phyloP scores from a whole-genome alignment of 2,888 invertebrate species.

The Endomychus coccineus region DNA sequence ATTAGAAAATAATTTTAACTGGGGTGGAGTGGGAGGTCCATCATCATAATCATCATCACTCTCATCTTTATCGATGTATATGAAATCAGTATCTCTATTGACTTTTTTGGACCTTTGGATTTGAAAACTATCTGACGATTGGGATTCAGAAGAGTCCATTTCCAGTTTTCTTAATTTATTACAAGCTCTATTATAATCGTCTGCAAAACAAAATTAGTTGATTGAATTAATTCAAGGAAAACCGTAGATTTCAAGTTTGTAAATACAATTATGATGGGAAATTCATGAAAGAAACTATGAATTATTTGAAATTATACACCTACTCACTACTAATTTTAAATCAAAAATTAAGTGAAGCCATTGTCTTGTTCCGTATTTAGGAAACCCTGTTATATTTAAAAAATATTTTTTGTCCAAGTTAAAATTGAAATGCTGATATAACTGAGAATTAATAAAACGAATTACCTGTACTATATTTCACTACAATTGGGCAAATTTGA shows the following conservation, averaged over 20 bases:
- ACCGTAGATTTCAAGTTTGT: no score
- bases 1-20: not conserved
- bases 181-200: not conserved
- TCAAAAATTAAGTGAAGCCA: no score
- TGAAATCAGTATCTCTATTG: not conserved
- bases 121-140: not conserved
- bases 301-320: no score
- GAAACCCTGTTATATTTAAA: no score
- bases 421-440: not conserved
- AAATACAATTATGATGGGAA: no score
- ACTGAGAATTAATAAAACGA: not conserved
- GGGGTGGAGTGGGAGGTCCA: not conserved
- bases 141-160: not conserved
- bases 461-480: constrained; percentile 1
- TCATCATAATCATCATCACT: not conserved
- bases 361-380: no score
- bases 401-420: no score
- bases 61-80: constrained; percentile 1
- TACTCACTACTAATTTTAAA: no score
- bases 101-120: not conserved
- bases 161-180: not conserved
- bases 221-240: no score
- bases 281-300: no score
- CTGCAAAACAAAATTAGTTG: not conserved
- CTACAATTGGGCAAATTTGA: not conserved